Conservation (phyloP, 1,140 invertebrate species). For the Cataglyphis hispanica region DNA sequence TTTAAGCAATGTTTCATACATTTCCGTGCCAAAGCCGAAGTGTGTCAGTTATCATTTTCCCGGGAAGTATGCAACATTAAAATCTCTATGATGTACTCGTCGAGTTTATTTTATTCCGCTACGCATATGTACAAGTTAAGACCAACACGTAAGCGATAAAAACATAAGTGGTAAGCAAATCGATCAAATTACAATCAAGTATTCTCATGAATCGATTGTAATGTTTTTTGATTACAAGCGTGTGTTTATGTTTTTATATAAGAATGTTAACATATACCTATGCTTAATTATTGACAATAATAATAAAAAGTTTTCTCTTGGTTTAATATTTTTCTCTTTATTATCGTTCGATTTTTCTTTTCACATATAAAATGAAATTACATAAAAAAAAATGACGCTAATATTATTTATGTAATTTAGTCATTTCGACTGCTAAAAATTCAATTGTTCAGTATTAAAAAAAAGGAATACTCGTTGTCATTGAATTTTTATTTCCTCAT, state of each 20-base stretch:
- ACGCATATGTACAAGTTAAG: not conserved
- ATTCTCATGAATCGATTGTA: too few species aligned
- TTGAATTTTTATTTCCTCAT: not conserved
- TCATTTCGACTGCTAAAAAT: not conserved
- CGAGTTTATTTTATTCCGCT: slow-evolving; percentile 11
- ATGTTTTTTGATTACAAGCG: too few species aligned
- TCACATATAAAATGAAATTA: not conserved
- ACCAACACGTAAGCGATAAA: too few species aligned
- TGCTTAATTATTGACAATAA: too few species aligned
- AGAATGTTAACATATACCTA: too few species aligned
- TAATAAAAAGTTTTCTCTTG: not conserved
- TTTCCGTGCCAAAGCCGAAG: slow-evolving; percentile 62
- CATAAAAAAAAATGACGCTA: not conserved
- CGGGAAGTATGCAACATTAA: slow-evolving; percentile 37
- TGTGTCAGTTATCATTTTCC: slow-evolving; percentile 59
- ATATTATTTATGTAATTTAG: not conserved
- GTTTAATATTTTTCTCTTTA: not conserved
- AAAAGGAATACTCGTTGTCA: not conserved
- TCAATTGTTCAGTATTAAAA: not conserved
- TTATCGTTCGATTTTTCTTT: not conserved
- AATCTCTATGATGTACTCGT: not conserved
- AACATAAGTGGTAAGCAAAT: too few species aligned
- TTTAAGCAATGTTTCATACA: slow-evolving; percentile 32
- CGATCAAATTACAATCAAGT: too few species aligned
- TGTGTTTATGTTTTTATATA: too few species aligned